Percentiles rank a stretch among this genome's conserved stretches.
Conservation (phyloP, 2,888 invertebrate species). For the Belgica antarctica region DNA sequence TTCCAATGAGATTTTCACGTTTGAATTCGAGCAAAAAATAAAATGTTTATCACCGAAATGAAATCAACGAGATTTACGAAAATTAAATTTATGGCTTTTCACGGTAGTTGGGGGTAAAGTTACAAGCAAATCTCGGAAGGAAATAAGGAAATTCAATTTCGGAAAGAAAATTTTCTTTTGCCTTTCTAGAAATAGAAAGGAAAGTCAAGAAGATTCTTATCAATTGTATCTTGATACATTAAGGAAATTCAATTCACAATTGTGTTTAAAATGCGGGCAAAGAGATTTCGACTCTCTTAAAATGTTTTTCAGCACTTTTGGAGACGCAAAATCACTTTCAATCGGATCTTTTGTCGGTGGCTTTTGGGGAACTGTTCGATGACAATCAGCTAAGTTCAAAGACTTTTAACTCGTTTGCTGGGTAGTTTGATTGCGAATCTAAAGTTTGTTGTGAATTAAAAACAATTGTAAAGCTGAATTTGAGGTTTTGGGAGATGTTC, state of each 20-base stretch:
- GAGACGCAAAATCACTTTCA: neutral
- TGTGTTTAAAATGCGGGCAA: slow-evolving; percentile 3
- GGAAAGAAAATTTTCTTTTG: slow-evolving; percentile 3
- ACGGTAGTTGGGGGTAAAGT: slow-evolving; percentile 9
- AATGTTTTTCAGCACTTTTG: slow-evolving; percentile 16
- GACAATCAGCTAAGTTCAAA: neutral
- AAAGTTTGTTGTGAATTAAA: too few relatives aligned
- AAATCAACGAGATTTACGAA: slow-evolving; percentile 5
- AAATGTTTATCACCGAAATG: neutral
- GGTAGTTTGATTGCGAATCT: too few relatives aligned
- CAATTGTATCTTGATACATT: slow-evolving; percentile 33
- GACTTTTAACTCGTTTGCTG: too few relatives aligned
- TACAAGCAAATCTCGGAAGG: slow-evolving; percentile 23
- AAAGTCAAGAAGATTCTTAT: slow-evolving; percentile 29
- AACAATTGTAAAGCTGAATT: too few relatives aligned
- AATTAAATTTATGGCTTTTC: slow-evolving; percentile 20
- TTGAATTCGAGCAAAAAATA: neutral
- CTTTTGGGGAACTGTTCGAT: neutral
- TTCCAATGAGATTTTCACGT: slow-evolving; percentile 6
- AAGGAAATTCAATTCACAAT: slow-evolving; percentile 33
- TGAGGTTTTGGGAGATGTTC: too few relatives aligned
- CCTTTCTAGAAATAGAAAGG: neutral
- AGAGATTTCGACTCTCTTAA: slow-evolving; percentile 12
- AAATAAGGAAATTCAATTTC: slow-evolving; percentile 21
- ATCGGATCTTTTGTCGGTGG: neutral